phyloP scores from a whole-genome alignment of 2,888 invertebrate species.

The Calameuta pallipes region DNA sequence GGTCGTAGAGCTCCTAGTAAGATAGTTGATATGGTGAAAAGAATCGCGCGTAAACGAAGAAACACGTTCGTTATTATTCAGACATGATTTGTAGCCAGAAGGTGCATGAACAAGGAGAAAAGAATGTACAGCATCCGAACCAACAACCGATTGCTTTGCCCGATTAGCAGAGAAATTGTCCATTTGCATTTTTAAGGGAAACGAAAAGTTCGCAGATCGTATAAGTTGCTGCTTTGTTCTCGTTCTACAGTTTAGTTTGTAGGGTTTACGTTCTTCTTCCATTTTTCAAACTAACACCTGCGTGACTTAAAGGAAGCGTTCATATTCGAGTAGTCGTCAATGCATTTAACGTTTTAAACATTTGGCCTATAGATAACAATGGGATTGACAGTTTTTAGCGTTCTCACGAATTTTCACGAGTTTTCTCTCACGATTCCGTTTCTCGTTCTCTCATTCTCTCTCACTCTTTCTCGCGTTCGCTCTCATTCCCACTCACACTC shows the following conservation, averaged over 20 bases:
- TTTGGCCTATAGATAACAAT: neutral
- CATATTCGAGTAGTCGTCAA: neutral
- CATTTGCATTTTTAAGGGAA: neutral
- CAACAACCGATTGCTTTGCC: neutral
- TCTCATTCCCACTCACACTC: neutral
- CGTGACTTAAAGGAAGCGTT: neutral
- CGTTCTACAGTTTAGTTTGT: neutral
- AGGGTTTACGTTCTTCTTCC: neutral
- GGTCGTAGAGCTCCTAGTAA: neutral
- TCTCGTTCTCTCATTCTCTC: neutral
- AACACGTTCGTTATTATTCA: neutral
- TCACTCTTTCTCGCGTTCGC: neutral
- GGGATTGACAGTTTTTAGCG: neutral
- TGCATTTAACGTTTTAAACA: neutral
- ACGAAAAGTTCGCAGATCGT: neutral
- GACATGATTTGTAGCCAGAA: neutral
- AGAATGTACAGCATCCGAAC: neutral
- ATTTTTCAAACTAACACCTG: neutral
- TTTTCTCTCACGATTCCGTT: neutral
- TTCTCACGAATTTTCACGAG: neutral
- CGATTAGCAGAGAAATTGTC: neutral
- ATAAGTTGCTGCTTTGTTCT: neutral
- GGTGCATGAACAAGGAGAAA: neutral
- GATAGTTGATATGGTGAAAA: neutral
- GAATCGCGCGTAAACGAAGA: neutral